These are phyloP conservation scores for Gila orcuttii DNA, from an alignment of 2,113 vertebrate species.

Conservation along the genomic window DNA sequence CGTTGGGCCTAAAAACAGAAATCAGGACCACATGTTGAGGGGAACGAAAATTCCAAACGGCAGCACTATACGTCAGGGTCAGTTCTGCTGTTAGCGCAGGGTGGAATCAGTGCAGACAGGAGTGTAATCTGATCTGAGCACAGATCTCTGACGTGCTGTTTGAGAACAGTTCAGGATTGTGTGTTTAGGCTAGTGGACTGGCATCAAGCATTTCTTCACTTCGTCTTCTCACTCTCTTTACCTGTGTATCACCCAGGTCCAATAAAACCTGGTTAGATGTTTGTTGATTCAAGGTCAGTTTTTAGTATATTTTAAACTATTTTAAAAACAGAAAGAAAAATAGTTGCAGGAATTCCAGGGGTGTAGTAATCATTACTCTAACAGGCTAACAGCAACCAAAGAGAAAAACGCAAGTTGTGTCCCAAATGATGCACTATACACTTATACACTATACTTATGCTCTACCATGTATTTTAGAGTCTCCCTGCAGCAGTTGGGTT, in stretches of 20 bases:
- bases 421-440: too few species aligned
- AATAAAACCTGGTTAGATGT: neutral
- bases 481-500: too few species aligned
- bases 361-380: too few species aligned
- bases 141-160: constrained; percentile 57
- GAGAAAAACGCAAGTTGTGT: too few species aligned
- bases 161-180: constrained; percentile 54
- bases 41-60: constrained; percentile 12
- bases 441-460: too few species aligned
- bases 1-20: constrained; percentile 47
- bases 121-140: constrained; percentile 41
- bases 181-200: constrained; percentile 50
- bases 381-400: too few species aligned
- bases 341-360: too few species aligned
- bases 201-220: constrained; percentile 59
- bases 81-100: constrained; percentile 3
- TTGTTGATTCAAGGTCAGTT: neutral
- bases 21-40: constrained; percentile 38
- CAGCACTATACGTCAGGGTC: constrained; percentile 4
- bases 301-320: neutral
- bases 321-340: neutral
- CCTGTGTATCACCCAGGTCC: neutral
- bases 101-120: constrained; percentile 22
- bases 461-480: too few species aligned
- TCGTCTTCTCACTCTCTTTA: constrained; percentile 45